Percentiles rank a stretch among this genome's conserved stretches.
Evolutionary conservation across 1,140 invertebrate species (phyloP).

Genomic region (Scaptomyza montana): DNA sequence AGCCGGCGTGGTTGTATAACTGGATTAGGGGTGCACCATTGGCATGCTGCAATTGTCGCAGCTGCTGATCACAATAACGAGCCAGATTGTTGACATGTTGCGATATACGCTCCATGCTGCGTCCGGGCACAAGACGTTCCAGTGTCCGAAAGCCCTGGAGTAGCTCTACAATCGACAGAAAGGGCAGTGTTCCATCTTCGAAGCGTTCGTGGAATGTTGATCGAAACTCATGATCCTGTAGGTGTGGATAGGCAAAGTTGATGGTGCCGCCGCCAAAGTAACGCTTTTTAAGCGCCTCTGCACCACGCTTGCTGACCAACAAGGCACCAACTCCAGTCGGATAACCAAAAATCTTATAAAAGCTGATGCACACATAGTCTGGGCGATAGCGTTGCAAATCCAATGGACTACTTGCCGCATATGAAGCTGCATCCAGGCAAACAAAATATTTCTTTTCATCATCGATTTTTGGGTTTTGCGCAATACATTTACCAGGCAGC

Average conservation of each 20-base stretch:
- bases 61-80: constrained; percentile 88
- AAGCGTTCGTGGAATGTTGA: constrained; percentile 90
- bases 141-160: constrained; percentile 92
- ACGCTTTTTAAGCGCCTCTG: constrained; percentile 87
- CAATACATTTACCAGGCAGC: constrained; percentile 49
- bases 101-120: constrained; percentile 87
- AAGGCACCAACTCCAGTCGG: constrained; percentile 97
- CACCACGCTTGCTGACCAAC: constrained; percentile 89
- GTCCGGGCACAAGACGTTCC: constrained; percentile 84
- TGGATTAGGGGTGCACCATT: constrained; percentile 89
- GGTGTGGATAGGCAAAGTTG: constrained; percentile 89
- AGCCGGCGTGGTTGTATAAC: constrained; percentile 90
- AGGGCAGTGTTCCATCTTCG: constrained; percentile 97
- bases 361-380: constrained; percentile 96
- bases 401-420: constrained; percentile 90
- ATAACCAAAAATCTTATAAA: constrained; percentile 99
- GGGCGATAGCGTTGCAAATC: constrained; percentile 90
- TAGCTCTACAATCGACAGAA: constrained; percentile 92
- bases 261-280: constrained; percentile 98
- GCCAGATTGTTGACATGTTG: constrained; percentile 91
- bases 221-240: constrained; percentile 88
- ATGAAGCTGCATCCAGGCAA: constrained; percentile 94
- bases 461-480: neutral
- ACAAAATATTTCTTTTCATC: constrained; percentile 88
- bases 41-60: constrained; percentile 88